Conservation (phyloP, 2,888 invertebrate genomes). For the Netelia virgata region DNA sequence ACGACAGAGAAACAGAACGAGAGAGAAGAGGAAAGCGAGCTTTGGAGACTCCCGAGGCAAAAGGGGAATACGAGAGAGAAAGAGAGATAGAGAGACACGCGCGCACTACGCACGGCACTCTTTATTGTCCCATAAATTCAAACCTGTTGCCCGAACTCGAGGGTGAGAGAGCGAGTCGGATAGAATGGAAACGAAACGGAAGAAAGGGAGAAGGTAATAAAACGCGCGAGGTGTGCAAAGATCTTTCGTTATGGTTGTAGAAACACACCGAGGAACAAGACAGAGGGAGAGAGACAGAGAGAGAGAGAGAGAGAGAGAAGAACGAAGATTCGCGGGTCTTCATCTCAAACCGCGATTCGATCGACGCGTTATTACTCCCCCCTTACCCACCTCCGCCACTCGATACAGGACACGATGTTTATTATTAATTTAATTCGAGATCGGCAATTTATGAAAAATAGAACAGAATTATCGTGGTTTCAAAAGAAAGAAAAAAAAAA, state of each 20-base stretch:
- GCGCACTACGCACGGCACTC: slow-evolving; percentile 83
- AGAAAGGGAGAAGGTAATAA: slow-evolving; percentile 59
- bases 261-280: slow-evolving; percentile 34
- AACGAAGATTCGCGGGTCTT: slow-evolving; percentile 69
- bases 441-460: neutral
- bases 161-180: slow-evolving; percentile 74
- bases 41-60: slow-evolving; percentile 23
- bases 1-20: slow-evolving; percentile 75
- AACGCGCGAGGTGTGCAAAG: slow-evolving; percentile 55
- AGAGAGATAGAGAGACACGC: slow-evolving; percentile 78
- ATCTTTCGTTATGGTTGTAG: slow-evolving; percentile 50
- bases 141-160: slow-evolving; percentile 83
- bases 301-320: slow-evolving; percentile 44
- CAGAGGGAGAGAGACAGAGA: slow-evolving; percentile 38
- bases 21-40: slow-evolving; percentile 70
- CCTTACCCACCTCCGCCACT: slow-evolving; percentile 47
- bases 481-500: neutral
- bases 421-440: slow-evolving; percentile 77
- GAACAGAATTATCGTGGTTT: neutral
- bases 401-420: slow-evolving; percentile 65
- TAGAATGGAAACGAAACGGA: slow-evolving; percentile 67
- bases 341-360: slow-evolving; percentile 76
- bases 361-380: slow-evolving; percentile 78
- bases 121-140: slow-evolving; percentile 85
- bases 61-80: slow-evolving; percentile 61